Evolutionary conservation across 2,113 vertebrate species (phyloP).

Genomic region (Aspidoscelis tigris): DNA sequence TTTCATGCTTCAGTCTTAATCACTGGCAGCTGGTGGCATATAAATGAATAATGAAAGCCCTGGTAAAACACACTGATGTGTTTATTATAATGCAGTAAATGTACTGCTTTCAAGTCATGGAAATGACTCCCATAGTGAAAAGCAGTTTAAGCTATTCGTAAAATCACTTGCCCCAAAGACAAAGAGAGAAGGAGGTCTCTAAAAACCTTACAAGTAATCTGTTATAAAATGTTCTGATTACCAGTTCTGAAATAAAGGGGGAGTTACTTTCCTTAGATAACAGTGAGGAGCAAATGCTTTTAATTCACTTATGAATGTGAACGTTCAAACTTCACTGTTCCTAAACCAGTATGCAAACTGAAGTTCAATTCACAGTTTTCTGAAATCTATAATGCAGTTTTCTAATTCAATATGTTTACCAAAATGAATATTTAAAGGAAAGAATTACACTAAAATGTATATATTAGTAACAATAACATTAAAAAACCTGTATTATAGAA

Average conservation of each 20-base stretch:
- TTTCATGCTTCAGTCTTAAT: slow-evolving; percentile 2
- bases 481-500: too few species aligned
- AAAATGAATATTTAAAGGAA: too few species aligned
- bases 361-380: too few species aligned
- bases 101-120: neutral
- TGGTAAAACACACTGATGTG: neutral
- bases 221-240: neutral
- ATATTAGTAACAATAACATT: too few species aligned
- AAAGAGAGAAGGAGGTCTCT: neutral
- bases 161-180: neutral
- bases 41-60: slow-evolving; percentile 20
- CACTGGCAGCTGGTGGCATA: slow-evolving; percentile 13
- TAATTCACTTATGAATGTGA: too few species aligned
- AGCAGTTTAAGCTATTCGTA: neutral
- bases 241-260: neutral
- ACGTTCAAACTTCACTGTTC: too few species aligned
- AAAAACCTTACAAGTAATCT: neutral
- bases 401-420: too few species aligned
- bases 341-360: too few species aligned
- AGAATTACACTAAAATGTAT: too few species aligned
- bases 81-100: slow-evolving; percentile 12
- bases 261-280: neutral
- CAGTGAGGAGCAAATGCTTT: neutral
- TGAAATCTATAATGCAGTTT: too few species aligned
- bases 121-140: neutral